A percentile compares a stretch with the other conserved stretches of the same genome.
phyloP scores from a whole-genome alignment of 2,797 vertebrate genomes.

The Ceryle rudis region DNA sequence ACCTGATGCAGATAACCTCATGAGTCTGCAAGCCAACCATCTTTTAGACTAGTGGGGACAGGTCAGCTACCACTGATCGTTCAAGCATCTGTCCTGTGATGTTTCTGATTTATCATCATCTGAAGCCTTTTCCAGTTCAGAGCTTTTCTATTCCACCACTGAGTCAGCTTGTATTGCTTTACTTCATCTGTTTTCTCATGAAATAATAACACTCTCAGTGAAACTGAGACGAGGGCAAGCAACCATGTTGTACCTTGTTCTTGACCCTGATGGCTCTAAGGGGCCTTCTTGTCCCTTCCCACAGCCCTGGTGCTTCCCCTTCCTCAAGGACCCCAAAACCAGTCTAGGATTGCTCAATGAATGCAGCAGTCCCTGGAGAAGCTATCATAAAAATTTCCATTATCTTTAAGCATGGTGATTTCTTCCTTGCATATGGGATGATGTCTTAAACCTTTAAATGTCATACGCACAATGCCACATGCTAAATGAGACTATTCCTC shows the following conservation, averaged over 20 bases:
- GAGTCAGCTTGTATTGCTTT: background rate
- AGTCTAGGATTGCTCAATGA: background rate
- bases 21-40: background rate
- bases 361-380: background rate
- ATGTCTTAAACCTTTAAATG: background rate
- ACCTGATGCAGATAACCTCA: background rate
- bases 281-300: background rate
- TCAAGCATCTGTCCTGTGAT: background rate
- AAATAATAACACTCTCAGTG: background rate
- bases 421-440: background rate
- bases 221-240: background rate
- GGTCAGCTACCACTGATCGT: background rate
- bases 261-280: background rate
- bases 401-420: background rate
- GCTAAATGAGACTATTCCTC: background rate
- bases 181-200: background rate
- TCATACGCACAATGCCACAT: background rate
- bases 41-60: background rate
- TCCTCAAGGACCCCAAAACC: fast-evolving
- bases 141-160: background rate
- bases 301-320: fast-evolving
- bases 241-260: fast-evolving
- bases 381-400: background rate
- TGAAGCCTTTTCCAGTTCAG: background rate
- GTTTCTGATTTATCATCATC: background rate